Evolutionary conservation across 2,888 invertebrate genomes (phyloP).

Genomic region (Druceiella hillmani): DNA sequence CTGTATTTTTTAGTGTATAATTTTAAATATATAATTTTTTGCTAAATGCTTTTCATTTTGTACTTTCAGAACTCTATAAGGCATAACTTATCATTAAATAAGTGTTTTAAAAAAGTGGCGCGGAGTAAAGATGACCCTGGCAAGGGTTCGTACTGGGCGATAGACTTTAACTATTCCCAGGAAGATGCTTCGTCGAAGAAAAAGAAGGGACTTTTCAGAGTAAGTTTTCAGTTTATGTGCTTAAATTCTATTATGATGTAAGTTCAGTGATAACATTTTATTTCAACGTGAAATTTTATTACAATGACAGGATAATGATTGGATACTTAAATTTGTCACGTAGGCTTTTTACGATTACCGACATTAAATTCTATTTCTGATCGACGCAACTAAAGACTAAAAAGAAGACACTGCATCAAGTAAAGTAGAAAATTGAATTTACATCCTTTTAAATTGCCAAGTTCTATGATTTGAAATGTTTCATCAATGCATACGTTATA

Average conservation of each 20-base stretch:
- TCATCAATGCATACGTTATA: no score
- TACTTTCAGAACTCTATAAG: constrained; percentile 63
- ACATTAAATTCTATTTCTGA: no score
- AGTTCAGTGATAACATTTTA: no score
- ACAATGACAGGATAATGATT: no score
- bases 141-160: constrained; percentile 62
- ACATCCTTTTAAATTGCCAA: no score
- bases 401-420: no score
- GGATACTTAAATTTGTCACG: no score
- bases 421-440: no score
- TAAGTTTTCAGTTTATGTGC: constrained; percentile 25
- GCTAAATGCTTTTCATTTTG: no score
- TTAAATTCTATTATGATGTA: neutral
- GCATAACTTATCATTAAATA: constrained; percentile 66
- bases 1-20: neutral
- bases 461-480: no score
- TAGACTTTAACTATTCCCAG: constrained; percentile 52
- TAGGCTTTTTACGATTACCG: no score
- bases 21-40: neutral
- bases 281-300: neutral
- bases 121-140: constrained; percentile 68
- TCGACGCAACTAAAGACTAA: no score
- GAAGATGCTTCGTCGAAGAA: constrained; percentile 50
- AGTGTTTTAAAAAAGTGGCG: constrained; percentile 67
- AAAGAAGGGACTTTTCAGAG: constrained; percentile 44